Base-by-base conservation (phyloP, 1,140 invertebrate genomes). In the Drosophila ogumai region DNA sequence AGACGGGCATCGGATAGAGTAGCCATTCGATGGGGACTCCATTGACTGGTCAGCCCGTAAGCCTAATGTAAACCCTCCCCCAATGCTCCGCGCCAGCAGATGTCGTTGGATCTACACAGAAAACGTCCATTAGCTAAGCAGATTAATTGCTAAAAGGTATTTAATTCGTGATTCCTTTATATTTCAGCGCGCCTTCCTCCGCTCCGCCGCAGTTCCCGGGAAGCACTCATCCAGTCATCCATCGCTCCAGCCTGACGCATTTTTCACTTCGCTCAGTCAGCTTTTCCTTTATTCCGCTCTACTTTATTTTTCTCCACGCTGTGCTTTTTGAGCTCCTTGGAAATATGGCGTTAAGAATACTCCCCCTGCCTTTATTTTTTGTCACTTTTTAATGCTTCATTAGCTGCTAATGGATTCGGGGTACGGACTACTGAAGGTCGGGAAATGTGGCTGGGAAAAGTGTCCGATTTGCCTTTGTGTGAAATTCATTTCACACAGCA, bases 121-220 rank as follows among this genome's bases (percentile, higher is more conserved):
- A 88, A 88, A 81, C 85, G 84, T 88, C 84, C 84, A 88, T 88
- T 88, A 88, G 84, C 84, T 88, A 88, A 88, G 84, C 85, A 88
- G 84, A 88, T 88, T 88, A 88, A 88, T 88, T 88, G 84, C 84
- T 88, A 88, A 88, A 88, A 88, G 84, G 84, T 88, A 88, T 88
- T 88, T 88, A 88, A 88, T 88, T 88, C 84, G 85, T 78, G 81
- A 84, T 78, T 86, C 84, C 88, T 88, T 90, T 88, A 90, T 90
- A 88, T 88, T 84, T 78, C 61, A 52, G 43, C 34, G 49, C 55
- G 47, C 61, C 73, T 68, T 49, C 57, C 59, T 40, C 52, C 41
- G 25, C 34, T n/a, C 25, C 19, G 13, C 28, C 54, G 10, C 38
- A n/a, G 34, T 19, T 25, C 17, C 41, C 31, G 49, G 12, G 13